Evolutionary conservation across 2,888 invertebrate species (phyloP), one percentile per base, ranked within the genome.

Genomic region (Drosophila paramelanica): DNA sequence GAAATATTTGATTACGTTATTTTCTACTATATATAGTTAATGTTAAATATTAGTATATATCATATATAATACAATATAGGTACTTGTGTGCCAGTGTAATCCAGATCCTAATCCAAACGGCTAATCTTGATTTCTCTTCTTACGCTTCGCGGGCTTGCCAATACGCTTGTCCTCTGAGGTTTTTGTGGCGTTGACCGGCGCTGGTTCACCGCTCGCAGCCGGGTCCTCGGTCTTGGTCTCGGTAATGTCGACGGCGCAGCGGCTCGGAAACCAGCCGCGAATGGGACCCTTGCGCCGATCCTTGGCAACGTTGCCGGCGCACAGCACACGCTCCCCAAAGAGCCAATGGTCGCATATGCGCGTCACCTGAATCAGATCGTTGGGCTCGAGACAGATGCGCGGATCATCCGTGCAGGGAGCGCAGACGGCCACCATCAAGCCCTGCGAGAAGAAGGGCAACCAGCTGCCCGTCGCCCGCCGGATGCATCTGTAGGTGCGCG

Each of bases 231-330:
- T 11, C 0, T 11, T 6, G 36, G 13, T 31, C 0, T 93, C 92
- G 13, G 93, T 93, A 20, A 94, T 83, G 91, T 95, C 95, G 27
- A 95, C 93, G 1, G 94, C 97, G 91, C 96, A 96, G 68, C 93
- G 93, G 51, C 96, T 93, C 39, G 98, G 98, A 93, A 98, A 98
- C 98, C 98, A 98, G 43, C 98, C 98, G 81, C 96, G 94, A 23
- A 94, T 92, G 13, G 82, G 31, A 8, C 60, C 77, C 10, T 59
- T 71, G 1, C 67, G 73, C 2, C 43, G 20, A 11, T 61, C 49
- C 6, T 41, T 10, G 31, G 31, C 23, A 8, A 36, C 25, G 5
- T 36, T 6, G 5, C 47, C 46, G 1, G 52, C 60, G 10, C 56
- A 45, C 5, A 81, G 61, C 3, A 84, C 67, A 17, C 85, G 83